Conservation (phyloP, 2,797 vertebrate genomes). For the Coendou prehensilis region DNA sequence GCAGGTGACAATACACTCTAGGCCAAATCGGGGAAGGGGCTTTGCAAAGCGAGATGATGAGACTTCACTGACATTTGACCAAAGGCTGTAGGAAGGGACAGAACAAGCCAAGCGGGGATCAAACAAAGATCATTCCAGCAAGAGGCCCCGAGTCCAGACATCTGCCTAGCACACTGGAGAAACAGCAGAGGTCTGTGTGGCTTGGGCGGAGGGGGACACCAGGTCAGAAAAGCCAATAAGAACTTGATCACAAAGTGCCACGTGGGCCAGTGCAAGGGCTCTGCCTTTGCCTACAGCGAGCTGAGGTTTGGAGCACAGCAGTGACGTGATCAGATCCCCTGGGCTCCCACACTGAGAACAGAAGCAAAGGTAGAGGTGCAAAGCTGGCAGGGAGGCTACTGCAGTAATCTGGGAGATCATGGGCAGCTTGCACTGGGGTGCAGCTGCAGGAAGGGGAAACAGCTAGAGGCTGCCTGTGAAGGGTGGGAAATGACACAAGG, state of each 20-base stretch:
- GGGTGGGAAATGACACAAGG: background rate
- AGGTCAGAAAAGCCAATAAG: background rate
- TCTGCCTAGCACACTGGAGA: background rate
- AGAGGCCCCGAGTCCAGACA: background rate
- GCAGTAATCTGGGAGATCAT: background rate
- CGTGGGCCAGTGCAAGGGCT: fast-evolving
- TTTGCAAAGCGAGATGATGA: background rate
- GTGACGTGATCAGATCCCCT: background rate
- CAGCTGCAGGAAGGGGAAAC: background rate
- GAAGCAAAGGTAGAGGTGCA: background rate
- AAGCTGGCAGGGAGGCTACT: background rate
- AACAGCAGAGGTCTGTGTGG: background rate
- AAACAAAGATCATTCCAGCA: background rate
- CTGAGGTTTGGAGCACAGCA: background rate
- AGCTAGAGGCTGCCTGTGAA: background rate
- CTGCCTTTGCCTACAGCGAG: background rate
- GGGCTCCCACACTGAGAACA: background rate
- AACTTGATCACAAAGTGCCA: background rate
- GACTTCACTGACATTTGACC: background rate
- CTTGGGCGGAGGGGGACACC: background rate
- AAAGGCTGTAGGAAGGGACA: background rate
- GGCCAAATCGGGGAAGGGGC: background rate
- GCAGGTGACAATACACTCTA: background rate
- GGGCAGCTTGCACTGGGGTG: background rate
- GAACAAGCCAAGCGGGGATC: background rate